Conservation (phyloP, 2,888 invertebrate species). For the Cryptophagus acutangulus region DNA sequence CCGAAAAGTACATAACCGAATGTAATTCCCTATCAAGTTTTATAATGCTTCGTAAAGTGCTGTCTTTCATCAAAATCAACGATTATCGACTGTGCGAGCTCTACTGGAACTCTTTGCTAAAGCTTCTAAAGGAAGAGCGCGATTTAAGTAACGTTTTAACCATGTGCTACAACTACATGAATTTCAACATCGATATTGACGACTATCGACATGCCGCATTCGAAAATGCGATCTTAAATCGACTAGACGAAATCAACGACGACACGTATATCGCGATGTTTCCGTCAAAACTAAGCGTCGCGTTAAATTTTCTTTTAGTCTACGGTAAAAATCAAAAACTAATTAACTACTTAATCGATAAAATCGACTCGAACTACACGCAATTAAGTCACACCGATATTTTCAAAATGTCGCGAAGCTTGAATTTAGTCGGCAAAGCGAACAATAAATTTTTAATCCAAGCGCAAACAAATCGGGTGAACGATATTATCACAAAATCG, state of each 20-base stretch:
- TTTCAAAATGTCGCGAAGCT: slow-evolving; percentile 17
- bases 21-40: slow-evolving; percentile 34
- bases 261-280: slow-evolving; percentile 42
- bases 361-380: slow-evolving; percentile 43
- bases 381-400: slow-evolving; percentile 17
- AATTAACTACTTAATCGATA: slow-evolving; percentile 42
- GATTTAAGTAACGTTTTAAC: slow-evolving; percentile 41
- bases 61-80: slow-evolving; percentile 50
- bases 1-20: slow-evolving; percentile 39
- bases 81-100: slow-evolving; percentile 46
- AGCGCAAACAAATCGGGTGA: too few relatives aligned
- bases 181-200: slow-evolving; percentile 52
- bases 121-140: slow-evolving; percentile 35
- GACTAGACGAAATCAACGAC: slow-evolving; percentile 42
- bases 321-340: slow-evolving; percentile 43
- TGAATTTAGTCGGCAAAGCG: neutral
- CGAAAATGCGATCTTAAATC: slow-evolving; percentile 46
- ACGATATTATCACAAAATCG: neutral
- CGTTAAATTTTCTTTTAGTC: slow-evolving; percentile 48
- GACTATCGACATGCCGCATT: slow-evolving; percentile 50
- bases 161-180: slow-evolving; percentile 52
- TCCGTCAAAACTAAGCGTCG: slow-evolving; percentile 45
- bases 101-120: slow-evolving; percentile 49
- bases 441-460: neutral
- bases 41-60: slow-evolving; percentile 46